These are phyloP conservation scores for Dipodomys ordii DNA, from an alignment of 2,113 vertebrate genomes.

Conservation along the genomic window DNA sequence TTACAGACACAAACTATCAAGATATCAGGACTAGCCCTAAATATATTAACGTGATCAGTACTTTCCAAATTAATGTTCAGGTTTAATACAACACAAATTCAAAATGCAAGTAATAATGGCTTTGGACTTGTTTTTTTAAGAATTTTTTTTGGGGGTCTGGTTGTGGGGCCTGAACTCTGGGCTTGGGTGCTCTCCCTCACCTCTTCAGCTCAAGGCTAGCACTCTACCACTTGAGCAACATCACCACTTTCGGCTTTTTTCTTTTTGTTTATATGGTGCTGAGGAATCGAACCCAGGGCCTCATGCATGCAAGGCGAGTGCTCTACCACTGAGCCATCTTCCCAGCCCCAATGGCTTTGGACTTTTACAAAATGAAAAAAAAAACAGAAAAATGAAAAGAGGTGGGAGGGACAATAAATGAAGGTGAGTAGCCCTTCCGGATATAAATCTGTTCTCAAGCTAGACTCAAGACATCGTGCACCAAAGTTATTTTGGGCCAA, in stretches of 20 bases:
- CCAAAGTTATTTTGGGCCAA: constrained; percentile 27
- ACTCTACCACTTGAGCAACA: no score
- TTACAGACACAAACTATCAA: no score
- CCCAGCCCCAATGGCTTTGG: no score
- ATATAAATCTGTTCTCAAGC: constrained; percentile 44
- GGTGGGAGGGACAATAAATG: neutral
- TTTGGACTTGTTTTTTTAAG: neutral
- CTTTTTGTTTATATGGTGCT: no score
- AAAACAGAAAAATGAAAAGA: constrained; percentile 37
- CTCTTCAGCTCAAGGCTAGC: no score
- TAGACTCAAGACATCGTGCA: neutral
- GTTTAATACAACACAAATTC: constrained; percentile 26
- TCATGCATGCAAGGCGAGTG: no score
- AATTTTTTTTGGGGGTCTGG: no score
- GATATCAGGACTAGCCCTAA: neutral
- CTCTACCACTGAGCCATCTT: no score
- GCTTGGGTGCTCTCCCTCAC: no score
- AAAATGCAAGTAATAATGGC: neutral
- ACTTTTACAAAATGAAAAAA: constrained; percentile 41
- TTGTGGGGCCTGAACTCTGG: no score
- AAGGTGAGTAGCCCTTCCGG: neutral
- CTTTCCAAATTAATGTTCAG: constrained; percentile 54
- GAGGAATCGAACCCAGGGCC: no score
- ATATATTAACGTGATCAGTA: constrained; percentile 1
- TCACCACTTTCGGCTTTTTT: no score